Evolutionary conservation across 2,113 vertebrate genomes (phyloP).

Genomic region (Trematomus loennbergii): DNA sequence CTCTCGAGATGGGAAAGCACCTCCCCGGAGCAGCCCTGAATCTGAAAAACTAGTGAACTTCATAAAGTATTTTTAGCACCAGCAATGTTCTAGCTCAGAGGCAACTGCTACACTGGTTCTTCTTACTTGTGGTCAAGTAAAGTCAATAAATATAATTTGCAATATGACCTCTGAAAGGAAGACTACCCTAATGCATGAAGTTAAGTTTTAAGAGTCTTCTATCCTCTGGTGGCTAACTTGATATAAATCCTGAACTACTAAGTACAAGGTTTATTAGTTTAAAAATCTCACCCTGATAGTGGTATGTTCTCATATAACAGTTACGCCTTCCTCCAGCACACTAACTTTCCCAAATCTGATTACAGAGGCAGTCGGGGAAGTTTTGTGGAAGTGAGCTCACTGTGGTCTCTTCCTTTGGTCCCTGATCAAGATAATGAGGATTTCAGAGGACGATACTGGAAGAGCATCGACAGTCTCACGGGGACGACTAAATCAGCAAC

Average conservation of each 20-base stretch:
- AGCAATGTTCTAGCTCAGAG: slow-evolving; percentile 25
- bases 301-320: slow-evolving; percentile 47
- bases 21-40: slow-evolving; percentile 38
- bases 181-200: slow-evolving; percentile 29
- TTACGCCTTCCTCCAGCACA: slow-evolving; percentile 7
- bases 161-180: slow-evolving; percentile 37
- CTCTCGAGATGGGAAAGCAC: slow-evolving; percentile 51
- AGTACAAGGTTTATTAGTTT: slow-evolving; percentile 53
- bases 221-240: neutral
- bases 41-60: slow-evolving; percentile 48
- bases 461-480: neutral
- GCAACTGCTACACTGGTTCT: slow-evolving; percentile 8
- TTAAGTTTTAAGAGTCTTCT: slow-evolving; percentile 25
- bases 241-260: slow-evolving; percentile 9
- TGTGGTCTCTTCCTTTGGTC: slow-evolving; percentile 32
- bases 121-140: slow-evolving; percentile 5
- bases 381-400: slow-evolving; percentile 48
- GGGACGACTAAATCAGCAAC: neutral
- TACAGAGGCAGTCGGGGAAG: slow-evolving; percentile 42
- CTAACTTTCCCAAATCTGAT: slow-evolving; percentile 56
- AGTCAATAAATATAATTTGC: slow-evolving; percentile 28
- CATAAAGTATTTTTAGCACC: slow-evolving; percentile 52
- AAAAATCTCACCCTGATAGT: slow-evolving; percentile 46
- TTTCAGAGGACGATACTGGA: neutral
- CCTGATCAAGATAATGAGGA: slow-evolving; percentile 7